A percentile compares a stretch with the other conserved stretches of the same genome.
phyloP scores from a whole-genome alignment of 2,797 vertebrate species.

The Myotis pilosus region DNA sequence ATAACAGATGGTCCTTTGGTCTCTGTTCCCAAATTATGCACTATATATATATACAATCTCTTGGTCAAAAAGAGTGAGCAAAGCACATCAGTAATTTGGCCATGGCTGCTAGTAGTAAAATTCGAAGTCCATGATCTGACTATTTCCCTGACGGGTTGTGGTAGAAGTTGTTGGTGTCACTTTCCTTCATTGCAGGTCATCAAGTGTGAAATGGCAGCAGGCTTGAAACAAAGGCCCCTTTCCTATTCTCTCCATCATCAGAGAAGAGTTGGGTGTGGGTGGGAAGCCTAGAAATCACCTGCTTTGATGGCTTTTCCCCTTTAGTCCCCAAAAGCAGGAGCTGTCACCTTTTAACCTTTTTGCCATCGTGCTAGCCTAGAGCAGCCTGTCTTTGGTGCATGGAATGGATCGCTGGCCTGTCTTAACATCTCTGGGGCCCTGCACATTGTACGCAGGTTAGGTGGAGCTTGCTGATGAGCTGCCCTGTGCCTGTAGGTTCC shows the following conservation, averaged over 20 bases:
- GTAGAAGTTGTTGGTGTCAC: background rate
- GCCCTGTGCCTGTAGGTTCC: background rate
- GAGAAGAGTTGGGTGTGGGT: background rate
- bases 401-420: background rate
- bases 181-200: background rate
- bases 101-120: background rate
- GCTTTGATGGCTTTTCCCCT: background rate
- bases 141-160: background rate
- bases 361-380: background rate
- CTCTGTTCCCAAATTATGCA: background rate
- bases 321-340: background rate
- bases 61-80: conserved; percentile 36
- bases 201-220: background rate
- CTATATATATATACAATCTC: background rate
- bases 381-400: background rate
- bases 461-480: background rate
- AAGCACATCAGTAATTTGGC: background rate
- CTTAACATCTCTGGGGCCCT: background rate
- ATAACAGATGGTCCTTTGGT: background rate
- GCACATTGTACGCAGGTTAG: background rate
- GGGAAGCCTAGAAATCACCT: background rate
- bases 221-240: background rate
- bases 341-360: background rate
- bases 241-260: background rate
- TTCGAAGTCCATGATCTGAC: background rate